Evolutionary conservation across 2,888 invertebrate genomes (phyloP).

Genomic region (Sarcophaga carnaria): DNA sequence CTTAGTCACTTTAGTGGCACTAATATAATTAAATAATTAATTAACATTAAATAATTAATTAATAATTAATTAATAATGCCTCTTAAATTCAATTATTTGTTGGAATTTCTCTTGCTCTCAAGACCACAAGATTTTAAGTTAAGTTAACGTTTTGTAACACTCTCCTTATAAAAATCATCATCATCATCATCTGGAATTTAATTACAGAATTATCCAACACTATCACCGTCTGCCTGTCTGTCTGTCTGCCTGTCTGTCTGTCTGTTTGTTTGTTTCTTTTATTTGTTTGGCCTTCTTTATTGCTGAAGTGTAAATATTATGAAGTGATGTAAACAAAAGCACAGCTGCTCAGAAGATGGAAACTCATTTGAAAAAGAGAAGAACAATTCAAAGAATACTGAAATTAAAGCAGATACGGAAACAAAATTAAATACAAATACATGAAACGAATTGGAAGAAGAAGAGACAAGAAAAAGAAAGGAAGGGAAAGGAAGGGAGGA

Average conservation of each 20-base stretch:
- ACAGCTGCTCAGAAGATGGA: background rate
- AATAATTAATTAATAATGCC: too few relatives aligned
- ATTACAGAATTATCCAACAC: too few relatives aligned
- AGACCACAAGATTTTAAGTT: too few relatives aligned
- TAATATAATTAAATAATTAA: too few relatives aligned
- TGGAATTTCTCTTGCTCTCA: too few relatives aligned
- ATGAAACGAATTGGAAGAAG: slow-evolving; percentile 8
- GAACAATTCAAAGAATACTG: background rate
- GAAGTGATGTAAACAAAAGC: background rate
- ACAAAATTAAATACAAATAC: background rate
- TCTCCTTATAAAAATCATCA: too few relatives aligned
- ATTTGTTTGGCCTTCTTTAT: background rate
- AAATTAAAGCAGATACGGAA: background rate
- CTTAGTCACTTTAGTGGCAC: too few relatives aligned
- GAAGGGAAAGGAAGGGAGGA: background rate
- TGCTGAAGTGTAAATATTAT: background rate
- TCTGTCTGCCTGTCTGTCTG: background rate
- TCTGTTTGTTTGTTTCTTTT: background rate
- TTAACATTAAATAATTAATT: too few relatives aligned
- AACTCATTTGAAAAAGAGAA: background rate
- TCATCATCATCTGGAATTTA: too few relatives aligned
- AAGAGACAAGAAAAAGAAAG: background rate
- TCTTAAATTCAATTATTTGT: too few relatives aligned
- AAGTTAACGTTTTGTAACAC: too few relatives aligned
- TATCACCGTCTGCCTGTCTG: background rate